Evolutionary conservation across 1,140 invertebrate genomes (phyloP), one percentile per base, ranked within the genome.

Genomic region (Ctenoplectra terminalis): DNA sequence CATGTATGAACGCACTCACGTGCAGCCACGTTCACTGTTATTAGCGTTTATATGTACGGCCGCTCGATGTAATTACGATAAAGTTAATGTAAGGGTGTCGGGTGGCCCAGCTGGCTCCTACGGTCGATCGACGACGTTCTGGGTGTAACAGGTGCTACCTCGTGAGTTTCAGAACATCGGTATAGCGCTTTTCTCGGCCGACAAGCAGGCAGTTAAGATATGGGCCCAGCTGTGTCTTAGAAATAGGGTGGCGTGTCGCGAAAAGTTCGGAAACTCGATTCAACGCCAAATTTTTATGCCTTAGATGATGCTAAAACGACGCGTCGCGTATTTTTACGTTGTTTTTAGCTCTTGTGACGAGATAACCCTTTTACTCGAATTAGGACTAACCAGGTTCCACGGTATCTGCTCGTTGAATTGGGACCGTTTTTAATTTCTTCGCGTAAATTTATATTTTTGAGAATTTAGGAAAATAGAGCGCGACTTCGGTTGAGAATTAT

Each of bases 41-140:
- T 78, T 74, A 56, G 67, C 72, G 76, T 69, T 77, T 66, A 77
- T 61, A 50, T 56, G 61, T 84, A 73, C 54, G 67, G 79, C 63
- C 66, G 84, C 83, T 70, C 87, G 88, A 90, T 91, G 87, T 90
- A 91, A 90, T 90, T 89, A 90, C 89, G 90, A 91, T 91, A 90
- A 91, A 84, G 88, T 88, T 90, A 90, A 91, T 88, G 89, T 84
- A 87, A 81, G 87, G 85, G 83, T 87, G 78, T 81, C 72, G 83
- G 83, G 29, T 74, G 73, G 84, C 80, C 85, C 85, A 82, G 84
- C 85, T 83, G 85, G 80, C 64, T 81, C n/a, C 72, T 67, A 87
- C 81, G 86, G 81, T 88, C 85, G 88, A 85, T 81, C 81, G 64
- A 82, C 85, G 81, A 82, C 64, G 74, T 56, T 54, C 76, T 60